Evolutionary conservation across 2,113 vertebrate species (phyloP).

Genomic region (Pogonocichla stellata): DNA sequence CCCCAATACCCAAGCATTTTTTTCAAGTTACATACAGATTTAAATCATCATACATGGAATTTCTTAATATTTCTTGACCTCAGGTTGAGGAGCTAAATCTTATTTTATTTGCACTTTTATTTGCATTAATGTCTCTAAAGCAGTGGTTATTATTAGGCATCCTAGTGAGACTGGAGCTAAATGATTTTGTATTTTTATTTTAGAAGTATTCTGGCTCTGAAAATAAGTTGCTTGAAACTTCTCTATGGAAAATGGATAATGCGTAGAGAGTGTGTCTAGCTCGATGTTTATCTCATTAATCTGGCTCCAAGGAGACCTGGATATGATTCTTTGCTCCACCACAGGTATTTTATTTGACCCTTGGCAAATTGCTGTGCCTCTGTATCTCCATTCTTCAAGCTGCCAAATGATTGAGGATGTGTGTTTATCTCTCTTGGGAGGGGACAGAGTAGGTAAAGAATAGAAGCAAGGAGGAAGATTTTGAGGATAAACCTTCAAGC

Average conservation of each 20-base stretch:
- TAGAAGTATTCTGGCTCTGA: not conserved
- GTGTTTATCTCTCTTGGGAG: not conserved
- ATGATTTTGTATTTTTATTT: not conserved
- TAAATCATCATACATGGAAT: not conserved
- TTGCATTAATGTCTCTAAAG: not conserved
- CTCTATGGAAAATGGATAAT: not conserved
- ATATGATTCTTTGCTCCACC: not conserved
- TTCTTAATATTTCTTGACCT: not conserved
- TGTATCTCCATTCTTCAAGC: not conserved
- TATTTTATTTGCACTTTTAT: not conserved
- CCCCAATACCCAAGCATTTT: not conserved
- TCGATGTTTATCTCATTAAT: conserved; percentile 16
- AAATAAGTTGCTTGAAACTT: not conserved
- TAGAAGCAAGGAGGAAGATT: not conserved
- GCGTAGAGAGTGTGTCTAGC: not conserved
- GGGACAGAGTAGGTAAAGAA: not conserved
- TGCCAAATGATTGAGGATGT: not conserved
- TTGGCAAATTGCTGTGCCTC: not conserved
- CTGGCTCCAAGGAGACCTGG: not conserved
- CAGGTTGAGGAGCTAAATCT: not conserved
- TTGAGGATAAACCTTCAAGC: not conserved
- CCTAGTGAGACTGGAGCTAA: not conserved
- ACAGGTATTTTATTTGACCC: conserved; percentile 1
- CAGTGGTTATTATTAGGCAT: not conserved
- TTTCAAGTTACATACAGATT: not conserved